Percentiles rank a stretch among this genome's conserved stretches.
Evolutionary conservation across 1,140 invertebrate genomes (phyloP).

Genomic region (Bathynomus jamesi): DNA sequence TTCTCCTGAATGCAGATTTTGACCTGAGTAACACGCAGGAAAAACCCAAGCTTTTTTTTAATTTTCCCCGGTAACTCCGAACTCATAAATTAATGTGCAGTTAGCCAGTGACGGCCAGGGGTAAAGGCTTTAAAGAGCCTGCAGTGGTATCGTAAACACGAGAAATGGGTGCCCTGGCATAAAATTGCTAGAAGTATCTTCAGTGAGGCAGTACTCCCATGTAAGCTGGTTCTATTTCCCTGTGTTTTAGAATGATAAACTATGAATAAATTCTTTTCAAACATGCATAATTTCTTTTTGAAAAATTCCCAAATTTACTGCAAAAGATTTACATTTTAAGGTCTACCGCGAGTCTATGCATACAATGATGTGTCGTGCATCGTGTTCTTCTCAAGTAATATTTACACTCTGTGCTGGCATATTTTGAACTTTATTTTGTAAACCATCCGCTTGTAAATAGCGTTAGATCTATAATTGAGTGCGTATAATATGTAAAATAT

Average conservation of each 20-base stretch:
- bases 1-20: conserved; percentile 1
- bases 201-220: conserved; percentile 33
- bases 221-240: conserved; percentile 20
- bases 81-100: conserved; percentile 36
- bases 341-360: neutral
- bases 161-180: conserved; percentile 31
- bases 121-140: conserved; percentile 33
- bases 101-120: conserved; percentile 34
- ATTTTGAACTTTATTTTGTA: neutral
- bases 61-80: conserved; percentile 29
- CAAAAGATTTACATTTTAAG: neutral
- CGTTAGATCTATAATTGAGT: neutral
- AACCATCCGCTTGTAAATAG: neutral
- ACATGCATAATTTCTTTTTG: neutral
- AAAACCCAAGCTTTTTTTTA: conserved; percentile 27
- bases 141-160: conserved; percentile 35
- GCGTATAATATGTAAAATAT: neutral
- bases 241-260: neutral
- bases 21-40: conserved; percentile 16
- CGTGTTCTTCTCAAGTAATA: neutral
- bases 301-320: neutral
- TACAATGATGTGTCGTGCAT: neutral
- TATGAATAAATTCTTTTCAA: neutral
- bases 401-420: neutral
- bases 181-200: conserved; percentile 35